phyloP scores from a whole-genome alignment of 2,113 vertebrate genomes.

The Pseudorhombus dupliciocellatus region DNA sequence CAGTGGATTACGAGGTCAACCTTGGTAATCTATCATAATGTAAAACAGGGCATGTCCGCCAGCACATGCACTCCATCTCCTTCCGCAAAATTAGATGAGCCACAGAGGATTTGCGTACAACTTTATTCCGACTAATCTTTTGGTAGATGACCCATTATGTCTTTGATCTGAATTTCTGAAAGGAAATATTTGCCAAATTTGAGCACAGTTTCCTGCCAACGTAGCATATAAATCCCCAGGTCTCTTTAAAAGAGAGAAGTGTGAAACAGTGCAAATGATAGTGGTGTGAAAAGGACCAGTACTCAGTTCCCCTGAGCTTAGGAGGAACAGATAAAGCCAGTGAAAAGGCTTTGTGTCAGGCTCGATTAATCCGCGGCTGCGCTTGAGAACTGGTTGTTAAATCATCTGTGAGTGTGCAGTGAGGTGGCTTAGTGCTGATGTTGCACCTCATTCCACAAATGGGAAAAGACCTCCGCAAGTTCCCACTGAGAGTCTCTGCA shows the following conservation, averaged over 20 bases:
- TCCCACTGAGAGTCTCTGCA: conserved; percentile 27
- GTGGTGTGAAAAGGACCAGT: conserved; percentile 57
- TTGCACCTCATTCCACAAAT: conserved; percentile 69
- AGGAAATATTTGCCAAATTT: conserved; percentile 44
- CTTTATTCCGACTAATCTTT: conserved; percentile 52
- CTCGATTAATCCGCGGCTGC: conserved; percentile 73
- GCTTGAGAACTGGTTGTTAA: conserved; percentile 70
- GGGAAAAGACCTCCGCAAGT: conserved; percentile 56
- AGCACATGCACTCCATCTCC: conserved; percentile 7
- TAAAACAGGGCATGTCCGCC: conserved; percentile 23
- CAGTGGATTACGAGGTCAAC: conserved; percentile 41
- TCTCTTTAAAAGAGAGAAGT: conserved; percentile 15
- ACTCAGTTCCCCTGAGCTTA: conserved; percentile 60
- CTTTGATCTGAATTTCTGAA: conserved; percentile 58
- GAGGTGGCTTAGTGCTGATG: conserved; percentile 70
- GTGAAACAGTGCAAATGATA: conserved; percentile 53
- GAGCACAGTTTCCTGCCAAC: conserved; percentile 30
- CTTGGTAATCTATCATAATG: conserved; percentile 39
- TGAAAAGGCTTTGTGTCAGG: conserved; percentile 76
- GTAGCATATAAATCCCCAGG: conserved; percentile 25
- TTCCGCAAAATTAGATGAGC: conserved; percentile 24
- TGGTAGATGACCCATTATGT: conserved; percentile 24
- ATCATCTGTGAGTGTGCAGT: conserved; percentile 31
- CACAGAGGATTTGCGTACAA: conserved; percentile 27
- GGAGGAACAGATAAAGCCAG: conserved; percentile 68